Base-by-base conservation (phyloP, 1,140 invertebrate species). In the Drosophila willistoni region DNA sequence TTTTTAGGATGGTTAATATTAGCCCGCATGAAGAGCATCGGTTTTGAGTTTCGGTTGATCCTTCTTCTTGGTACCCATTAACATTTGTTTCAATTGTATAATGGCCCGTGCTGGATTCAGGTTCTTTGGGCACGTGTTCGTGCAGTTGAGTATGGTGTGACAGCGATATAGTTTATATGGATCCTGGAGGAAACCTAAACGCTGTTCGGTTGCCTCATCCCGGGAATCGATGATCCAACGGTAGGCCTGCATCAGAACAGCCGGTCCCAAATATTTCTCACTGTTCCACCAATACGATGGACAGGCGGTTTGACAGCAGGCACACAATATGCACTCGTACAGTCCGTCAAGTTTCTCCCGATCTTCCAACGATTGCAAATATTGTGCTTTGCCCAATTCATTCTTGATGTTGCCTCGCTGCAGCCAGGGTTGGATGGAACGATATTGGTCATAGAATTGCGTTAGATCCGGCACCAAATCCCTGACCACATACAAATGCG, bases 281-380 rank as follows among this genome's bases (percentile, higher is more conserved):
- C 96, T 95, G 91, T 99, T 99, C 98, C 98, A 99, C 98, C 98
- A 99, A 93, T 99, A 99, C 7, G 96, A 97, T 0, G 98, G 98
- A 81, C 98, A 99, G 17, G 97, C 96, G 6, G 98, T 98, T 54
- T 97, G 97, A 86, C 98, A 99, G 92, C 98, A 99, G 66, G 98
- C 98, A 93, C 98, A 99, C 44, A 99, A 93, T 76, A 99, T 99
- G 92, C 98, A 99, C 91, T 99, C 98, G 91, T 98, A 98, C 9
- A 98, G 93, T 41, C 98, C 98, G 93, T 99, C 98, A 92, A 99
- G 93, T 92, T 98, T 98, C 60, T 95, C 95, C 33, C 98, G 94
- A 92, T 99, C 98, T 66, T 96, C 95, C 14, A 97, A 93, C 90
- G 95, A 96, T 92, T 99, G 98, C 41, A 98, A 93, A 80, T 96